Conservation (phyloP, 2,797 vertebrate species). For the Propithecus deckenii region DNA sequence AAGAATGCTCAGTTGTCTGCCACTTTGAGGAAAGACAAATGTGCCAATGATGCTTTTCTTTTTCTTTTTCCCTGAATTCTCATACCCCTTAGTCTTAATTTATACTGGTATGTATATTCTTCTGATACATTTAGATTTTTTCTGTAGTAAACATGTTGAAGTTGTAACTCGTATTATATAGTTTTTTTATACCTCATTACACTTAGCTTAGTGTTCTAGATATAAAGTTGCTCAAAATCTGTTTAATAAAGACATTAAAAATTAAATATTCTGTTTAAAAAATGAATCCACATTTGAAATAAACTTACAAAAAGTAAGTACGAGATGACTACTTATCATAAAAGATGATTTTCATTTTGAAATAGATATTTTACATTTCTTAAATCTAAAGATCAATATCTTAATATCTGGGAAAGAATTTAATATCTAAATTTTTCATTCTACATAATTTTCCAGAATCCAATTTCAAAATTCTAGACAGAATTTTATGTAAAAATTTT, state of each 20-base stretch:
- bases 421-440: background rate
- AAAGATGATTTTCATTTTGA: conserved; percentile 21
- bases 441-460: background rate
- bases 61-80: background rate
- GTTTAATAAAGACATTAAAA: background rate
- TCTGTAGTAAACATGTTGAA: background rate
- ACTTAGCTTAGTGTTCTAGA: background rate
- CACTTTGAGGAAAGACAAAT: background rate
- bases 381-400: background rate
- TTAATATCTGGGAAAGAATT: background rate
- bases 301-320: background rate
- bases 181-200: background rate
- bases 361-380: background rate
- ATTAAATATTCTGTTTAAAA: background rate
- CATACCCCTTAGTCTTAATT: background rate
- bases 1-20: background rate
- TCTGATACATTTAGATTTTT: background rate
- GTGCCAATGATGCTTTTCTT: background rate
- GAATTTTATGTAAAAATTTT: background rate
- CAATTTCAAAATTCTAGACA: background rate
- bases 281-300: background rate
- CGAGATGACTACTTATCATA: background rate
- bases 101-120: background rate
- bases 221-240: background rate
- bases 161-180: background rate